These are phyloP conservation scores for Chaetodon trifascialis DNA, from an alignment of 2,113 vertebrate species.

Conservation along the genomic window DNA sequence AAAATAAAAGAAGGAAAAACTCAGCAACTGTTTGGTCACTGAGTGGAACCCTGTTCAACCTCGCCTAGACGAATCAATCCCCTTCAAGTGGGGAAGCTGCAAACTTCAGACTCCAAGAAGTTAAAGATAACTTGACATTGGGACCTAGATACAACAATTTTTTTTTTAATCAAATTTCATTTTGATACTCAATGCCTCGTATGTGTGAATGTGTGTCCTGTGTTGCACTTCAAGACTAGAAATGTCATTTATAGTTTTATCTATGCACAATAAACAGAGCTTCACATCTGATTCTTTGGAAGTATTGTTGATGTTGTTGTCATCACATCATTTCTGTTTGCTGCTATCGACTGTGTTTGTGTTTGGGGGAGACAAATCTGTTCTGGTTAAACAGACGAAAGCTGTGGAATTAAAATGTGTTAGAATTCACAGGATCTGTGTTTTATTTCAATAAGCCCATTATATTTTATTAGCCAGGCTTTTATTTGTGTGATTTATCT, in stretches of 20 bases:
- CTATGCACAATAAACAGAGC: neutral
- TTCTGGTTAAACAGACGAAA: neutral
- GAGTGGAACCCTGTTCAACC: too few species aligned
- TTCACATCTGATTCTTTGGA: neutral
- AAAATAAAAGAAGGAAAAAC: too few species aligned
- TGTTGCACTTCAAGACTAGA: neutral
- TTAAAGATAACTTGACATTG: too few species aligned
- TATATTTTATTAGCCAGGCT: neutral
- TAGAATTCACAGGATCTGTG: neutral
- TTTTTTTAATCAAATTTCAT: neutral
- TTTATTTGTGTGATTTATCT: neutral
- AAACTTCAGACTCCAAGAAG: too few species aligned
- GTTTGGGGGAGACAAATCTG: neutral
- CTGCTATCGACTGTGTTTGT: neutral
- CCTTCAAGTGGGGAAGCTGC: too few species aligned
- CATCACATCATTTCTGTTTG: neutral
- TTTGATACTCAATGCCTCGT: neutral
- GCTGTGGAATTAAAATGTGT: neutral
- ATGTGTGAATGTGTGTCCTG: neutral
- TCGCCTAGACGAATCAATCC: too few species aligned
- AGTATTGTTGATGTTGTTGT: neutral
- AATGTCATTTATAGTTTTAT: neutral
- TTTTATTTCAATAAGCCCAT: neutral
- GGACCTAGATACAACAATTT: neutral
- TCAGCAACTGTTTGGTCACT: too few species aligned